Evolutionary conservation across 2,888 invertebrate species (phyloP).

Genomic region (Agrypnus murinus): DNA sequence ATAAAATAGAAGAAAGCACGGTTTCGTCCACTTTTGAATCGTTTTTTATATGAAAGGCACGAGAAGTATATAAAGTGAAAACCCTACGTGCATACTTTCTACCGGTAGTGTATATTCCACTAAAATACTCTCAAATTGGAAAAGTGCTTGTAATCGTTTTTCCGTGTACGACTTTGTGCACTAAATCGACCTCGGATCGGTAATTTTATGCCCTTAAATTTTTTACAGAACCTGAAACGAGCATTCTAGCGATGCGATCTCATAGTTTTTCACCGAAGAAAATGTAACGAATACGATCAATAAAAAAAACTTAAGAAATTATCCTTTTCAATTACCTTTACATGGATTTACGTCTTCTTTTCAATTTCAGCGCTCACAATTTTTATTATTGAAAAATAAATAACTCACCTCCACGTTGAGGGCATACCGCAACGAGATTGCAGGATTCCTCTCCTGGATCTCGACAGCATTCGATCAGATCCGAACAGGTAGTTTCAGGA

Average conservation of each 20-base stretch:
- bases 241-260: slow-evolving; percentile 7
- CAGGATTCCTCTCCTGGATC: slow-evolving; percentile 80
- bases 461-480: slow-evolving; percentile 79
- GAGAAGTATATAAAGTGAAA: too few relatives aligned
- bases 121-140: too few relatives aligned
- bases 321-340: too few relatives aligned
- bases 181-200: slow-evolving; percentile 5
- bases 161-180: slow-evolving; percentile 9
- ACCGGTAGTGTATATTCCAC: neutral
- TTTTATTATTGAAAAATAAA: too few relatives aligned
- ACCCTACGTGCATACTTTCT: slow-evolving; percentile 6
- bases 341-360: too few relatives aligned
- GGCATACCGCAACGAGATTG: slow-evolving; percentile 76
- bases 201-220: slow-evolving; percentile 24
- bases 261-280: slow-evolving; percentile 11
- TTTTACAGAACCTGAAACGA: slow-evolving; percentile 21
- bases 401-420: slow-evolving; percentile 75
- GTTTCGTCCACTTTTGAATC: too few relatives aligned
- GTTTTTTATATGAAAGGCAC: too few relatives aligned
- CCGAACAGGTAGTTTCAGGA: slow-evolving; percentile 78
- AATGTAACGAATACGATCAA: too few relatives aligned
- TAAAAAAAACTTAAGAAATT: too few relatives aligned
- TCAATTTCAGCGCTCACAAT: too few relatives aligned
- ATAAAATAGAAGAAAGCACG: too few relatives aligned
- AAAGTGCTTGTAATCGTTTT: slow-evolving; percentile 16